These are phyloP conservation scores for Arbacia lixula DNA, from an alignment of 53 echinoderm and acorn worm genomes.

Conservation along the genomic window DNA sequence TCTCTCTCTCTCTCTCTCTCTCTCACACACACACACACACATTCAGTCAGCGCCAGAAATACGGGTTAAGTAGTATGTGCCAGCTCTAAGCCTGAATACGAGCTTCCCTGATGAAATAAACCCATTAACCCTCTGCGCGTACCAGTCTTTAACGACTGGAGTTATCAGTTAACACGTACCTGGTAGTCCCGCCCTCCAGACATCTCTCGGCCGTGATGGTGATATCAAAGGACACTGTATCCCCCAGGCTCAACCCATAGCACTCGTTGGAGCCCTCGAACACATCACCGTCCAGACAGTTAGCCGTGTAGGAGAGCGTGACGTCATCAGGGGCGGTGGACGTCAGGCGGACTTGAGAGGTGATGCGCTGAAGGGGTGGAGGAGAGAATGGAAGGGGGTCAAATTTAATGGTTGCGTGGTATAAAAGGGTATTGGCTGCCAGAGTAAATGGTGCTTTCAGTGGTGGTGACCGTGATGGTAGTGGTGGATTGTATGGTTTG, in stretches of 20 bases:
- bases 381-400: background rate
- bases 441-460: no score
- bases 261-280: conserved; percentile 44
- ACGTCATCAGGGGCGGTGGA: conserved; percentile 62
- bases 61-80: no score
- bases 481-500: no score
- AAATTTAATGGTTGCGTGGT: background rate
- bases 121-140: no score
- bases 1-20: no score
- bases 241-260: conserved; percentile 53
- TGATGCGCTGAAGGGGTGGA: conserved; percentile 52
- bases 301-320: conserved; percentile 56
- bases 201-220: conserved; percentile 62
- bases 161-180: conserved; percentile 13
- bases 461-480: no score
- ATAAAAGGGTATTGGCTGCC: no score
- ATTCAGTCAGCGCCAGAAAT: no score
- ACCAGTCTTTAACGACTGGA: no score
- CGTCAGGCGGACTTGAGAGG: conserved; percentile 62
- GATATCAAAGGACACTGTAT: conserved; percentile 71
- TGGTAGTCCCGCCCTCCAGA: conserved; percentile 43
- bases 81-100: no score
- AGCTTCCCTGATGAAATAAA: no score
- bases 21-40: no score
- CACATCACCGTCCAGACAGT: conserved; percentile 23